Evolutionary conservation across 2,888 invertebrate genomes (phyloP).

Genomic region (Parelbella ahira): DNA sequence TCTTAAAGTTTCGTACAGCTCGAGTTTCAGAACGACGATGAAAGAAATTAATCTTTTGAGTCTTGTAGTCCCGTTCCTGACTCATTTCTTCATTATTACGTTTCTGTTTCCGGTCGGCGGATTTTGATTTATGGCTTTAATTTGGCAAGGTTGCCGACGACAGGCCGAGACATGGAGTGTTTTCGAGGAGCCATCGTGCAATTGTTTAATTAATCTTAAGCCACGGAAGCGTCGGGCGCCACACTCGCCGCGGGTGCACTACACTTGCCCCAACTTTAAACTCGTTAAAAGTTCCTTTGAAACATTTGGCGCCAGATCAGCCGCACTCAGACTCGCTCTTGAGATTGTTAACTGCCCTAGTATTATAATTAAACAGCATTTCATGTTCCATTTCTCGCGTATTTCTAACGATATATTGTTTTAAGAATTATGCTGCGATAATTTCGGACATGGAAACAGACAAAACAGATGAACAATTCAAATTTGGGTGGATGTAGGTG

Average conservation of each 20-base stretch:
- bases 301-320: constrained; percentile 80
- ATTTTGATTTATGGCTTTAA: constrained; percentile 79
- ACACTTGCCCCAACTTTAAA: constrained; percentile 77
- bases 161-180: constrained; percentile 80
- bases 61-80: constrained; percentile 44
- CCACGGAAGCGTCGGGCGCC: constrained; percentile 59
- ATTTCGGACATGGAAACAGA: no score
- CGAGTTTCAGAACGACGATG: constrained; percentile 34
- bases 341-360: constrained; percentile 76
- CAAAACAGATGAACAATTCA: no score
- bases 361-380: constrained; percentile 73
- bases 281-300: constrained; percentile 80
- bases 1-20: constrained; percentile 10
- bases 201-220: constrained; percentile 80
- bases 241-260: constrained; percentile 59
- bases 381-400: constrained; percentile 47
- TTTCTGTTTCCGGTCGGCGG: constrained; percentile 69
- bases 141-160: constrained; percentile 78
- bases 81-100: constrained; percentile 68
- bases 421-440: background rate
- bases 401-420: constrained; percentile 29
- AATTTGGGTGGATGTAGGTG: no score
- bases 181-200: constrained; percentile 78
- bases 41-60: constrained; percentile 52
- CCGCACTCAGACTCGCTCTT: constrained; percentile 72